A percentile compares a stretch with the other conserved stretches of the same genome.
These are phyloP conservation scores for Chrysopa pallens DNA, from an alignment of 1,140 invertebrate genomes.

Conservation along the genomic window DNA sequence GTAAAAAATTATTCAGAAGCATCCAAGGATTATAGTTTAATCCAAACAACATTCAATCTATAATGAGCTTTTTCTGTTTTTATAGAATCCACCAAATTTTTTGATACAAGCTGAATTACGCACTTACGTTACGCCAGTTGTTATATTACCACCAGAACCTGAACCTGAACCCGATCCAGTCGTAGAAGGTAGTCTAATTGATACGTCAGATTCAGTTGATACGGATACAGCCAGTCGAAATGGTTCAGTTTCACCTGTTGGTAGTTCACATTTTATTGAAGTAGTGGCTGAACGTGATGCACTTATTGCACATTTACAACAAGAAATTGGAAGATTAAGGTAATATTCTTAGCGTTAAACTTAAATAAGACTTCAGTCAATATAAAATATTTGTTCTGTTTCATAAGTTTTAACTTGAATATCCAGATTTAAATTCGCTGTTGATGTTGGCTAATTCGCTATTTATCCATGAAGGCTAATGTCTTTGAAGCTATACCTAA, in stretches of 20 bases:
- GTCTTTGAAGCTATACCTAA: too few relatives aligned
- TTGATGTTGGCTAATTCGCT: too few relatives aligned
- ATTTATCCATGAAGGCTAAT: too few relatives aligned
- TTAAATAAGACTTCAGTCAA: too few relatives aligned
- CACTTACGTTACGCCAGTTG: constrained; percentile 85
- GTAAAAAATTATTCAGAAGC: too few relatives aligned
- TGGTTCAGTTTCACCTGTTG: constrained; percentile 35
- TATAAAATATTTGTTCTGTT: too few relatives aligned
- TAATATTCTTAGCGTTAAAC: too few relatives aligned
- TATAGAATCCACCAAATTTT: constrained; percentile 87
- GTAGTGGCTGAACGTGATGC: constrained; percentile 45
- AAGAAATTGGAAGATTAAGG: constrained; percentile 47
- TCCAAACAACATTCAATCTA: constrained; percentile 2
- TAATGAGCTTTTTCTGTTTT: constrained; percentile 14
- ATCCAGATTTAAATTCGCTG: too few relatives aligned
- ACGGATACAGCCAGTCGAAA: constrained; percentile 27
- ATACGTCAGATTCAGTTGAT: constrained; percentile 43
- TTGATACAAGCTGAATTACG: constrained; percentile 80
- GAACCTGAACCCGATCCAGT: constrained; percentile 32
- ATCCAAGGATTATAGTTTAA: too few relatives aligned
- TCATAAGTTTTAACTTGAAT: too few relatives aligned
- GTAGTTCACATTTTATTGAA: constrained; percentile 14
- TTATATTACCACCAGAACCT: constrained; percentile 60
- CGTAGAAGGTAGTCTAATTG: constrained; percentile 45
- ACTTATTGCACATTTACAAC: constrained; percentile 66